Base-by-base conservation (phyloP, 2,888 invertebrate species). In the Subacronicta megacephala region DNA sequence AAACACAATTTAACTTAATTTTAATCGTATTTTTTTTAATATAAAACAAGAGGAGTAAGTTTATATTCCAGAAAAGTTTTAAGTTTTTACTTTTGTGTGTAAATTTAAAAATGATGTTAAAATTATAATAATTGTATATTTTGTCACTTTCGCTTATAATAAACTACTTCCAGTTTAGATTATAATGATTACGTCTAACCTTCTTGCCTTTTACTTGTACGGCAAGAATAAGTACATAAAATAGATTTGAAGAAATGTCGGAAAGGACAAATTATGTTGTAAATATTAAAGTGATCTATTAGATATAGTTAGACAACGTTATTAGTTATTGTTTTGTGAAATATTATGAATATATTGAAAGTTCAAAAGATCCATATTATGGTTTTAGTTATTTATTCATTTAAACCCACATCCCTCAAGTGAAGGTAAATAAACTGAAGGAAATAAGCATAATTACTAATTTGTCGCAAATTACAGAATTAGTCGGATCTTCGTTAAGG, bases 261-360 rank as follows among this genome's bases (percentile, higher is more conserved):
- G 56, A 37, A 49, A 62, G 7, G n/a, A 55, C 53, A 59, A 60
- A 56, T 72, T 77, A 72, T 75, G 77, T 84, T 92, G 92, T 93
- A 92, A 89, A 92, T 93, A 92, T 85, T 74, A 75, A 86, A 87
- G 81, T 81, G 79, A 87, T 78, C 75, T 73, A 74, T 80, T 88
- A 87, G 82, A 72, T 73, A 57, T 87, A 87, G 79, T 82, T 85
- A 87, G 81, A 79, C 76, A 82, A 82, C 81, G 89, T 89, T 89
- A 84, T 73, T 86, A 90, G 89, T 91, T 92, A 90, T 90, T 93
- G 90, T 93, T 93, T 92, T 92, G 86, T 90, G 90, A 90, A 87
- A 89, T 88, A 87, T 84, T 84, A 89, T 90, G 90, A 92, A 92
- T 92, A 93, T 93, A 92, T 92, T 90, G 90, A 92, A 90, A 91